phyloP scores from a whole-genome alignment of 2,888 invertebrate species.

The Laothoe populi region DNA sequence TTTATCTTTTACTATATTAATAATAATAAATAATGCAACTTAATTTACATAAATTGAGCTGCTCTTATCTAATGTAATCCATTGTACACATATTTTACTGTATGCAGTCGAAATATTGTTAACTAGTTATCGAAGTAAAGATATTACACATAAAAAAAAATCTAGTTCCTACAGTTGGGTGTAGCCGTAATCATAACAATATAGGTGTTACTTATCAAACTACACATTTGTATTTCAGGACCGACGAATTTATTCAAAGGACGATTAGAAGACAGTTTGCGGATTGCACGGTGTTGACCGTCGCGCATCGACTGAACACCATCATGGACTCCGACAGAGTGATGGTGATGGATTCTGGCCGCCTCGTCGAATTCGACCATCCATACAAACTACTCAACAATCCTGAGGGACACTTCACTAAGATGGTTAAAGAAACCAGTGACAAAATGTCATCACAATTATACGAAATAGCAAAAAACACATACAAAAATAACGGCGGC shows the following conservation, averaged over 20 bases:
- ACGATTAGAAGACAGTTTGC: constrained; percentile 92
- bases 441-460: constrained; percentile 79
- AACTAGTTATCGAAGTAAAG: no score
- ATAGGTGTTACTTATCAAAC: not conserved
- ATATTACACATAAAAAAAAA: no score
- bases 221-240: constrained; percentile 71
- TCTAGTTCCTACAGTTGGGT: no score
- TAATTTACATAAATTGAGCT: no score
- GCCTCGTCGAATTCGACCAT: constrained; percentile 89
- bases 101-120: no score
- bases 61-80: no score
- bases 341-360: constrained; percentile 94
- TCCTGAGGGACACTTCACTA: constrained; percentile 85
- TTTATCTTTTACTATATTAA: no score
- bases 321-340: no score
- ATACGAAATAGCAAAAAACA: constrained; percentile 73
- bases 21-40: no score
- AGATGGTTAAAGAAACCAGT: constrained; percentile 90
- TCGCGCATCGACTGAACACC: no score
- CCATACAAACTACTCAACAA: constrained; percentile 87
- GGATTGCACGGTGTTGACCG: constrained; percentile 93
- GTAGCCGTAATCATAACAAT: no score
- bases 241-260: constrained; percentile 93
- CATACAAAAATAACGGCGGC: constrained; percentile 70
- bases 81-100: no score